phyloP scores from a whole-genome alignment of 2,888 invertebrate species.

The Silvanus unidentatus region DNA sequence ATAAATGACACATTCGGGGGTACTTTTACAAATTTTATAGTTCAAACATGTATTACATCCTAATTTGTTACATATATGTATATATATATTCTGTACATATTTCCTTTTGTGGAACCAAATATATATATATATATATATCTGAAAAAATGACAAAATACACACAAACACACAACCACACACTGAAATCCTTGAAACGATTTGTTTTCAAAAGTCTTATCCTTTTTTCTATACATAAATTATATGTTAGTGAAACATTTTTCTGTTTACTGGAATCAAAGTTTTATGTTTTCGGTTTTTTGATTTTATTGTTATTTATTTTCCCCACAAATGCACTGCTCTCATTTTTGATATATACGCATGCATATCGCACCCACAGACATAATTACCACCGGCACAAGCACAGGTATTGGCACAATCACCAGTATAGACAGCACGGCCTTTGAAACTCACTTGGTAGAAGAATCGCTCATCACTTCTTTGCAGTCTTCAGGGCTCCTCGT shows the following conservation, averaged over 20 bases:
- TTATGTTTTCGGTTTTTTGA: background rate
- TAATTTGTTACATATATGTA: background rate
- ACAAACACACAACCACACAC: too few relatives aligned
- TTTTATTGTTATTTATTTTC: conserved; percentile 1
- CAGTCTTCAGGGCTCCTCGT: conserved; percentile 41
- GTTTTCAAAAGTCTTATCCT: background rate
- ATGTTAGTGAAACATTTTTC: too few relatives aligned
- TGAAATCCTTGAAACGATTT: too few relatives aligned
- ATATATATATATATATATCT: background rate
- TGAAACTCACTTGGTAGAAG: conserved; percentile 42
- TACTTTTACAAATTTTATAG: conserved; percentile 5
- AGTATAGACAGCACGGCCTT: conserved; percentile 40
- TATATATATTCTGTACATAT: conserved; percentile 2
- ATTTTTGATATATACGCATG: background rate
- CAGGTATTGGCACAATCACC: conserved; percentile 36
- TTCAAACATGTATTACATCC: conserved; percentile 5
- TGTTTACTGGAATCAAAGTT: background rate
- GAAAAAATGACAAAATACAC: background rate
- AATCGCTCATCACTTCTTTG: conserved; percentile 45
- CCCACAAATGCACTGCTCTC: conserved; percentile 1
- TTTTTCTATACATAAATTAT: too few relatives aligned
- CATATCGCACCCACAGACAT: conserved; percentile 32
- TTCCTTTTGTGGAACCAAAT: background rate
- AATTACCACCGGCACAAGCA: conserved; percentile 33
- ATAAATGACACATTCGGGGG: conserved; percentile 6